phyloP scores from a whole-genome alignment of 2,888 invertebrate species.

The Archips xylosteana region DNA sequence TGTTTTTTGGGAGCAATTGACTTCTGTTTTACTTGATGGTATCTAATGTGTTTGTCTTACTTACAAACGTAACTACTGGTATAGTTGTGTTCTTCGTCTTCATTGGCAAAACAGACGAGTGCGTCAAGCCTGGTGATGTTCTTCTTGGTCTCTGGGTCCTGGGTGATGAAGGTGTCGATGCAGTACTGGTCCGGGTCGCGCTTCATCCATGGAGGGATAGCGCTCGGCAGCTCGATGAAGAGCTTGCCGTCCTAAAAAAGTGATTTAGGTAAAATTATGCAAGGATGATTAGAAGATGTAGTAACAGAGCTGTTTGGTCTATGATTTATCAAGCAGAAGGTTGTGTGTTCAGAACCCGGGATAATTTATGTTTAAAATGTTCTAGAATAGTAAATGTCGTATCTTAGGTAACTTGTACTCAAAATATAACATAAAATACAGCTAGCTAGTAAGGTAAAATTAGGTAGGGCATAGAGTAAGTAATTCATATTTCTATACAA shows the following conservation, averaged over 20 bases:
- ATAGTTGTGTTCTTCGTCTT: conserved; percentile 52
- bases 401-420: no score
- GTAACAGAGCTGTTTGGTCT: not conserved
- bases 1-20: no score
- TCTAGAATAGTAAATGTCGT: no score
- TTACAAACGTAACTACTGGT: conserved; percentile 66
- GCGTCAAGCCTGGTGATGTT: conserved; percentile 61
- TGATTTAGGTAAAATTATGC: not conserved
- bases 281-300: not conserved
- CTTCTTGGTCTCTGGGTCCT: conserved; percentile 48
- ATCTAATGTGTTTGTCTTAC: conserved; percentile 44
- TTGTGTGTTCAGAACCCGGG: no score
- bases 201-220: conserved; percentile 57
- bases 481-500: no score
- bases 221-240: conserved; percentile 57
- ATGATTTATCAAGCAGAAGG: no score
- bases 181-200: conserved; percentile 69
- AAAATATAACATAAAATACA: no score
- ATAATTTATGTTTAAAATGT: no score
- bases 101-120: conserved; percentile 63
- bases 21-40: no score
- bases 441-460: no score
- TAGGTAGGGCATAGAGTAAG: no score
- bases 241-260: conserved; percentile 68
- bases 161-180: conserved; percentile 69